phyloP scores from a whole-genome alignment of 2,797 vertebrate species.

The Betta splendens region DNA sequence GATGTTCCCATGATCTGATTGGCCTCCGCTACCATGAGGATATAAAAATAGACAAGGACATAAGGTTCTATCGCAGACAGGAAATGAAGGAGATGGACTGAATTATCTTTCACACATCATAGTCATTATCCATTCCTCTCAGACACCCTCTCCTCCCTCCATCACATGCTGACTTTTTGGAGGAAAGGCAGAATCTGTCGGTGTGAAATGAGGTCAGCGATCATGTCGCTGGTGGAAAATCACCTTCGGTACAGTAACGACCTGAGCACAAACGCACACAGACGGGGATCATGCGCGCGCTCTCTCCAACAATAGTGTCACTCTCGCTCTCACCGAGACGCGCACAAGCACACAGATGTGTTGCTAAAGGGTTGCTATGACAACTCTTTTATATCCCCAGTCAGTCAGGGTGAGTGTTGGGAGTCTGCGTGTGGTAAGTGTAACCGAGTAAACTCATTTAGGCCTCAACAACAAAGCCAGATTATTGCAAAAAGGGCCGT shows the following conservation, averaged over 20 bases:
- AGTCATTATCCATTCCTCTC: constrained; percentile 59
- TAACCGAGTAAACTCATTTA: constrained; percentile 61
- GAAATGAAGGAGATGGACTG: constrained; percentile 71
- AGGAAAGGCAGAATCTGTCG: constrained; percentile 51
- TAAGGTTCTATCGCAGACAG: constrained; percentile 69
- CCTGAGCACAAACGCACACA: constrained; percentile 18
- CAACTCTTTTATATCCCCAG: constrained; percentile 64
- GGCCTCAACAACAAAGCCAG: constrained; percentile 47
- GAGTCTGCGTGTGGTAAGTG: constrained; percentile 19
- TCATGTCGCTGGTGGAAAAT: constrained; percentile 59
- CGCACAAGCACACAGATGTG: constrained; percentile 54
- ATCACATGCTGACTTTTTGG: constrained; percentile 52
- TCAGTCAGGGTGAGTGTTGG: constrained; percentile 42
- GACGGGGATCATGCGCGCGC: constrained; percentile 3
- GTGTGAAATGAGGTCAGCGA: constrained; percentile 75
- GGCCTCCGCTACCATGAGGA: constrained; percentile 43
- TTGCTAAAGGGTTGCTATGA: constrained; percentile 81
- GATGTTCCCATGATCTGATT: constrained; percentile 30
- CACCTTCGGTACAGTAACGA: constrained; percentile 54
- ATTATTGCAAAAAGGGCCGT: constrained; percentile 52
- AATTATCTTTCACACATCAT: constrained; percentile 65
- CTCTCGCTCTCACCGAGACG: constrained; percentile 12
- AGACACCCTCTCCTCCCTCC: constrained; percentile 34
- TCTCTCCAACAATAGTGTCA: constrained; percentile 9
- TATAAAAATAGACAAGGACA: constrained; percentile 72